These are phyloP conservation scores for Gryllus bimaculatus DNA, from an alignment of 1,140 invertebrate genomes.

Conservation along the genomic window DNA sequence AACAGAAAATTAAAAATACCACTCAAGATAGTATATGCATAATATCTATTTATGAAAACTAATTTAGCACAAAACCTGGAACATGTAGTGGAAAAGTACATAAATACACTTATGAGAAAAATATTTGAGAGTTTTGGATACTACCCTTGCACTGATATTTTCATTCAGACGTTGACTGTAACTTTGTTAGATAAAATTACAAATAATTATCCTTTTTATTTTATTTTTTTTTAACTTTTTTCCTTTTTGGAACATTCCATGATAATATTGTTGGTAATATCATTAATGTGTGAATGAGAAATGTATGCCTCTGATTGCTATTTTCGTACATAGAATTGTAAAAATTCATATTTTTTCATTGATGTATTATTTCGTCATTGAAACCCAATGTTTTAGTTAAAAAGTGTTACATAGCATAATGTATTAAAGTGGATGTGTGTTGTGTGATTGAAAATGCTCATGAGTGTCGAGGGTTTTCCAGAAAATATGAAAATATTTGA, in stretches of 20 bases:
- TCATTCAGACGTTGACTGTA: no score
- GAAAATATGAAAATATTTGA: neutral
- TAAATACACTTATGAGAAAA: neutral
- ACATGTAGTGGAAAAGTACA: neutral
- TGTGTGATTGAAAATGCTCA: neutral
- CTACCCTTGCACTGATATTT: neutral
- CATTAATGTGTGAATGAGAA: neutral
- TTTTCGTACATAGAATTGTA: slow-evolving; percentile 1
- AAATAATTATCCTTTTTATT: neutral
- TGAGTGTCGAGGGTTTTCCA: neutral
- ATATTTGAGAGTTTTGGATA: neutral
- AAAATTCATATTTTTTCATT: slow-evolving; percentile 6
- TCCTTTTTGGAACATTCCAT: neutral
- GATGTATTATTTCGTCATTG: neutral
- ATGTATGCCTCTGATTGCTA: neutral
- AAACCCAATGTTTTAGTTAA: neutral
- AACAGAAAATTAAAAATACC: neutral
- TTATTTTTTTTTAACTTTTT: neutral
- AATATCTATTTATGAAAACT: neutral
- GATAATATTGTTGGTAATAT: neutral
- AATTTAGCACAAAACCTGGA: slow-evolving; percentile 1
- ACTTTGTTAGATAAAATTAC: no score
- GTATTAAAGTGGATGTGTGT: neutral
- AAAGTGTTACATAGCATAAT: neutral
- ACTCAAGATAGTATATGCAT: no score